Evolutionary conservation across 2,888 invertebrate genomes (phyloP).

Genomic region (Coremacera marginata): DNA sequence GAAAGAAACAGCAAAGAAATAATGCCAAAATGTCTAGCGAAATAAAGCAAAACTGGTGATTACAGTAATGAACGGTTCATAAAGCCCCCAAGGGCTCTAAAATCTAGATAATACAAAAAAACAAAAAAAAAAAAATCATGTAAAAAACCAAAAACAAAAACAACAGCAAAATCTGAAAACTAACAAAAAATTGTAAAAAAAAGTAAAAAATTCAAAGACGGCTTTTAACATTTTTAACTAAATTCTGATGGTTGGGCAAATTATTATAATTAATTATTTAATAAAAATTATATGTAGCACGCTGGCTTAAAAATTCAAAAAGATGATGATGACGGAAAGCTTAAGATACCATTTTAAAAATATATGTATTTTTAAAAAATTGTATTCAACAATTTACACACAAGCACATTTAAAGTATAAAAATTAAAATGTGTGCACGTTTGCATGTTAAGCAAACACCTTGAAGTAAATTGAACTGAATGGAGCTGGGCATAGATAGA

Average conservation of each 20-base stretch:
- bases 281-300: not conserved
- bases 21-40: conserved; percentile 16
- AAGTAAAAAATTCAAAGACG: not conserved
- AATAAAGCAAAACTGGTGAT: conserved; percentile 19
- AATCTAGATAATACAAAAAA: conserved; percentile 38
- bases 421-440: too few relatives aligned
- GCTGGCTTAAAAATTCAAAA: not conserved
- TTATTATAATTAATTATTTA: conserved; percentile 20
- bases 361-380: too few relatives aligned
- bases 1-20: not conserved
- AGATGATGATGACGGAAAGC: too few relatives aligned
- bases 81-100: conserved; percentile 44
- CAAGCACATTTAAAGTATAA: not conserved
- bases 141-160: not conserved
- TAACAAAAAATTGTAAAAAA: not conserved
- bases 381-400: not conserved
- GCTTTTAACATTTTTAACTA: conserved; percentile 1
- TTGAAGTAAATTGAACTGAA: not conserved
- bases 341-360: too few relatives aligned
- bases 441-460: not conserved
- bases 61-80: conserved; percentile 48
- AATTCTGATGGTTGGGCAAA: conserved; percentile 4
- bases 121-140: not conserved
- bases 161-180: not conserved
- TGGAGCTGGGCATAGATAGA: not conserved